Percentiles rank a stretch among this genome's conserved stretches.
Evolutionary conservation across 2,888 invertebrate genomes (phyloP).

Genomic region (Dascillus cervinus): DNA sequence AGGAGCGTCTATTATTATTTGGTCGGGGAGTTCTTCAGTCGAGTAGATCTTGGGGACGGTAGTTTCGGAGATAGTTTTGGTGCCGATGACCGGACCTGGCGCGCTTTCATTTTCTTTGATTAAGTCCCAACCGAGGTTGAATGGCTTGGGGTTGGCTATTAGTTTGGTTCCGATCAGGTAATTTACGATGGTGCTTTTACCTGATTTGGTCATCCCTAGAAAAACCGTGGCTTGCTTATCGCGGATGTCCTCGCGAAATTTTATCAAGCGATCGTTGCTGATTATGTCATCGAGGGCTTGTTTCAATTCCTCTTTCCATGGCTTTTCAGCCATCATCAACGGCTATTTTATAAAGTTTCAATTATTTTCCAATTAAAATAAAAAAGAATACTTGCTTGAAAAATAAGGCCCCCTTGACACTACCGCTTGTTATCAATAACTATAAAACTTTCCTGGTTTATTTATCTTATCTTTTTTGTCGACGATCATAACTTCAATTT

Average conservation of each 20-base stretch:
- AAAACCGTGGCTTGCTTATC: slow-evolving; percentile 3
- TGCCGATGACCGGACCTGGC: slow-evolving; percentile 6
- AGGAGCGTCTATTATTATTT: slow-evolving; percentile 4
- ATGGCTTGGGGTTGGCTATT: not conserved
- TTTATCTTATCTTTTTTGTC: no score
- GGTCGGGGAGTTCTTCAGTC: not conserved
- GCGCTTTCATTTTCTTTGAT: slow-evolving; percentile 1
- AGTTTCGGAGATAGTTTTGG: slow-evolving; percentile 3
- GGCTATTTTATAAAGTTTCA: no score
- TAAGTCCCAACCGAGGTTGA: slow-evolving; percentile 4
- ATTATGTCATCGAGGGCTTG: no score
- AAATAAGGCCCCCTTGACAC: no score
- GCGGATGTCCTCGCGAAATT: slow-evolving; percentile 1
- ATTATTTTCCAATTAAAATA: no score
- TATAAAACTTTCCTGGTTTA: no score
- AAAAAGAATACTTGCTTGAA: no score
- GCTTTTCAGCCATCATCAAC: no score
- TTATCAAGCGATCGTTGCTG: no score
- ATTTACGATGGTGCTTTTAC: slow-evolving; percentile 8
- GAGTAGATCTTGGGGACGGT: slow-evolving; percentile 2
- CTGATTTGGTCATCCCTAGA: slow-evolving; percentile 5
- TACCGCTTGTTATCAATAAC: no score
- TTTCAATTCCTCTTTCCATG: no score
- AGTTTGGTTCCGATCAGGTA: slow-evolving; percentile 6
- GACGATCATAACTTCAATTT: no score